Base-by-base conservation (phyloP, 2,888 invertebrate species). In the Xestia sexstrigata region DNA sequence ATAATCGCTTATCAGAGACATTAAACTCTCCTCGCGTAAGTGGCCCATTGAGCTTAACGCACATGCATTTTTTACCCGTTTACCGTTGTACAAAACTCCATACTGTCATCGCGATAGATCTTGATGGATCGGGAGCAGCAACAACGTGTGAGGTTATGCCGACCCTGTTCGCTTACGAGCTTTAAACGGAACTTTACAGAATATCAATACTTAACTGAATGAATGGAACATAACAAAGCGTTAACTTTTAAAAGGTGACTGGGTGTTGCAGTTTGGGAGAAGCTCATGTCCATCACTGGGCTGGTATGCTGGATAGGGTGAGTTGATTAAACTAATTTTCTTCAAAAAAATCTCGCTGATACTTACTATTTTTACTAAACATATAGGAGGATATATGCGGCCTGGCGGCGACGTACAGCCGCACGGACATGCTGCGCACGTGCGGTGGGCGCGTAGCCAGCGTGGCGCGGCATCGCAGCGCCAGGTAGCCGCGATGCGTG, bases 281-380 rank as follows among this genome's bases (percentile, higher is more conserved):
- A 13, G n/a, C 26, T 7, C 7, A 26, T 26, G 26, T 17, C 17
- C 7, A 15, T 20, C 58, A 26, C 6, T 15, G 13, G 15, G 26
- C 26, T 15, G 13, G 5, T 58, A 58, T 26, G 13, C 55, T 13
- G n/a, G 13, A 58, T 58, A 58, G 26, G 6, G 15, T 58, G 26
- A 26, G 15, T 58, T 15, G 15, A 15, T 26, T 26, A 17, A 58
- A 58, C 15, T 15, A 26, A 58, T 58, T 15, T 58, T 15, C 7
- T 58, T 58, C 26, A 26, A 26, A 58, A 58, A 11, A 26, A 35
- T 62, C 1, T 35, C 20, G 20, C 20, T 20, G 30, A 62, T 68
- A 96, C 96, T 95, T 88, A 96, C 96, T 96, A 90, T 96, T 96
- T 92, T 96, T 96, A 93, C 96, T 96, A 92, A 96, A 95, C 96